Evolutionary conservation across 2,113 vertebrate species (phyloP), one percentile per base, ranked within the genome.

Genomic region (Castor canadensis): DNA sequence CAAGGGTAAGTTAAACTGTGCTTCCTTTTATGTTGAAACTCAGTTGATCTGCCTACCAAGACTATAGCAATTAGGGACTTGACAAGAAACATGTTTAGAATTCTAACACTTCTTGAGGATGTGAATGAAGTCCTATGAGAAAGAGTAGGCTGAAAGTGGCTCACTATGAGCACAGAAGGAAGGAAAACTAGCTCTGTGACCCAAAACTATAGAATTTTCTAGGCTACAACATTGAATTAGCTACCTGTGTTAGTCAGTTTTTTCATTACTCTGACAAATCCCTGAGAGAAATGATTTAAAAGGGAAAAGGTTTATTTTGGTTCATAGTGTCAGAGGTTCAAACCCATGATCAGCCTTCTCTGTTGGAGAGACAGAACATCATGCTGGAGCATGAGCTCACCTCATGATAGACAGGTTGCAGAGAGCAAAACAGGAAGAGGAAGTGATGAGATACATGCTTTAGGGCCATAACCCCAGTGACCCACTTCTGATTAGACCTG

Each of bases 51-150:
- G 17, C 30, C 35, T 47, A 38, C 6, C 47, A 88, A 91, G 58
- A 40, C 20, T 86, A 19, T 9, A 26, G 26, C 10, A 81, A 54
- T 52, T 71, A 77, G 6, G 24, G 52, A 64, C 64, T 91, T 66
- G 26, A 7, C 40, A 93, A 92, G 47, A 87, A 90, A 84, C 2
- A 8, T 49, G 4, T 58, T 89, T 72, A 49, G 52, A 56, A 28
- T 56, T 11, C 88, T 94, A 64, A 75, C 12, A 81, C 13, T 77
- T 91, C 40, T 89, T 84, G 17, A 93, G 32, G 13, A 54, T 40
- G 87, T 75, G 28, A 95, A 38, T 45, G 9, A 81, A 91, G 10
- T 81, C 56, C 52, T 60, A 47, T 75, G 40, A 94, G 91, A 92
- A 40, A 87, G 62, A 93, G 72, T 11, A 69, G 8, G 3, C 22